Percentiles rank a stretch among this genome's conserved stretches.
Evolutionary conservation across 2,888 invertebrate species (phyloP).

Genomic region (Hirudinaria manillensis): DNA sequence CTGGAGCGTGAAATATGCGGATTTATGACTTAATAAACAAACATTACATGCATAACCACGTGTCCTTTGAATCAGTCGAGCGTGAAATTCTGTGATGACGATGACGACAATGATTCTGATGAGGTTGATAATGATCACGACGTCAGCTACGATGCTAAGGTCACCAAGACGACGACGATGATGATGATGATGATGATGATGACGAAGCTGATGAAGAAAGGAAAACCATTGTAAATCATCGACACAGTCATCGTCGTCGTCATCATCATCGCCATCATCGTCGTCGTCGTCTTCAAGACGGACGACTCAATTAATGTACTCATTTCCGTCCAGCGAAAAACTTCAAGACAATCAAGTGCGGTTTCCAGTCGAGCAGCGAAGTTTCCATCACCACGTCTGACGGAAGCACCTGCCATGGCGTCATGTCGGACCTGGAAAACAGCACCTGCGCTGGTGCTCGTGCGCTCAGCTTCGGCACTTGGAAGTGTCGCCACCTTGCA

Average conservation of each 20-base stretch:
- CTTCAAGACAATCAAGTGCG: not conserved
- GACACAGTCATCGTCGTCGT: not conserved
- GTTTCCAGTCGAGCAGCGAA: not conserved
- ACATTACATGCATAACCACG: no score
- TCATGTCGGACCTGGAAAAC: not conserved
- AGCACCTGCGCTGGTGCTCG: not conserved
- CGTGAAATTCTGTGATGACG: not conserved
- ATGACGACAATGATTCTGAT: not conserved
- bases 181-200: not conserved
- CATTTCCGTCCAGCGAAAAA: not conserved
- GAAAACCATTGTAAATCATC: not conserved
- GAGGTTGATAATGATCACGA: not conserved
- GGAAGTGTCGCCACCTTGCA: not conserved
- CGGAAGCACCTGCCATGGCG: not conserved
- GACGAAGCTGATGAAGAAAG: not conserved
- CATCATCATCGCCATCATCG: conserved; percentile 6
- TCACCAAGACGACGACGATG: not conserved
- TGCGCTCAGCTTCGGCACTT: not conserved
- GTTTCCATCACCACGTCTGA: not conserved
- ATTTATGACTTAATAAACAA: no score
- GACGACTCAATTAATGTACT: not conserved
- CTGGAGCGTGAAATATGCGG: no score
- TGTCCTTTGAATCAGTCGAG: no score
- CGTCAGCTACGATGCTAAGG: not conserved
- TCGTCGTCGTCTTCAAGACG: conserved; percentile 20